Percentiles rank a stretch among this genome's conserved stretches.
phyloP scores from a whole-genome alignment of 1,140 invertebrate species.

The Pseudomyrmex flavicornis region DNA sequence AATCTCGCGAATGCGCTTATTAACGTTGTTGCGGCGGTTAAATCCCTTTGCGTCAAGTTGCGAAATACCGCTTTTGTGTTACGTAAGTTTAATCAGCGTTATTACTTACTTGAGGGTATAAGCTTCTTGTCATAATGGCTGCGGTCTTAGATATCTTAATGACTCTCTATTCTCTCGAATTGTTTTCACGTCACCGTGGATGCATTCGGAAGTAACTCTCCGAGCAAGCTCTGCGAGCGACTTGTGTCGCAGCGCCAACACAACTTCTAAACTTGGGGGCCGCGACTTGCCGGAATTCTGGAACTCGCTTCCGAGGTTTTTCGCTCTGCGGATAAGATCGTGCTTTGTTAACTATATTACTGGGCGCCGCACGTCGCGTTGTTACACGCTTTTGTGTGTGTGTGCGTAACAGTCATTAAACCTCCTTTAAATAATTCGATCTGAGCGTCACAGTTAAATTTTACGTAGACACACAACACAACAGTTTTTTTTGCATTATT shows the following conservation, averaged over 20 bases:
- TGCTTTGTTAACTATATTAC: slow-evolving; percentile 49
- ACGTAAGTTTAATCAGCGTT: slow-evolving; percentile 60
- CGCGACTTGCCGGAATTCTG: slow-evolving; percentile 61
- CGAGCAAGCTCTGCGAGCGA: slow-evolving; percentile 56
- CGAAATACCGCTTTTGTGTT: slow-evolving; percentile 44
- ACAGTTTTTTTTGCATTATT: too few relatives aligned
- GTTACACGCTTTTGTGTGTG: slow-evolving; percentile 7
- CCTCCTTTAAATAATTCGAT: slow-evolving; percentile 28
- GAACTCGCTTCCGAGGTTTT: slow-evolving; percentile 59
- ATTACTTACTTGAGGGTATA: slow-evolving; percentile 55
- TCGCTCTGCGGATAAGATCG: slow-evolving; percentile 35
- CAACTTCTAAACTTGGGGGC: slow-evolving; percentile 61
- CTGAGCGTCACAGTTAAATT: not conserved
- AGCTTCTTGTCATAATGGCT: slow-evolving; percentile 60
- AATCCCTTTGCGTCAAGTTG: slow-evolving; percentile 45
- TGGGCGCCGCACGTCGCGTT: slow-evolving; percentile 7
- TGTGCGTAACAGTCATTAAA: slow-evolving; percentile 15
- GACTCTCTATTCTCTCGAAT: slow-evolving; percentile 55
- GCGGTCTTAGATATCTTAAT: slow-evolving; percentile 62
- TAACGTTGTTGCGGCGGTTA: slow-evolving; percentile 18
- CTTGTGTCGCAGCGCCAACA: slow-evolving; percentile 54
- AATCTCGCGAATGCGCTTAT: slow-evolving; percentile 39
- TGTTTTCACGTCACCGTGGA: slow-evolving; percentile 56
- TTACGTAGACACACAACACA: not conserved
- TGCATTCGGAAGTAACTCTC: slow-evolving; percentile 57